phyloP scores from a whole-genome alignment of 2,888 invertebrate genomes.

The Villa cingulata region DNA sequence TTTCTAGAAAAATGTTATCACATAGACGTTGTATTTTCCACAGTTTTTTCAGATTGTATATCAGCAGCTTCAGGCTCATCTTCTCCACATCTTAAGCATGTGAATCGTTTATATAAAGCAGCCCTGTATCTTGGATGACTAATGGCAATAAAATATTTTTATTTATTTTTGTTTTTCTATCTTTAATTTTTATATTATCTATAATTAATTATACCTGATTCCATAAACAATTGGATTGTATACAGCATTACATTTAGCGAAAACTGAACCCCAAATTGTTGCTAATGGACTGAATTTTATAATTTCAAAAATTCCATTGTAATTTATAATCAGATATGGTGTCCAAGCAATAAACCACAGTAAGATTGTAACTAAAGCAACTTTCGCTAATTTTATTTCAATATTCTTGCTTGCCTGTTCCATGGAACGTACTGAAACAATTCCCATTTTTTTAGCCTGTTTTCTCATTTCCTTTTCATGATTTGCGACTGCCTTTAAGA shows the following conservation, averaged over 20 bases:
- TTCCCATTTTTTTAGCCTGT: conserved; percentile 47
- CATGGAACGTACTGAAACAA: conserved; percentile 40
- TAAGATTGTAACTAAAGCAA: conserved; percentile 44
- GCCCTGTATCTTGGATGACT: conserved; percentile 49
- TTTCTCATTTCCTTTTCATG: conserved; percentile 42
- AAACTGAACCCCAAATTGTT: conserved; percentile 42
- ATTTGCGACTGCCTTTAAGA: conserved; percentile 40
- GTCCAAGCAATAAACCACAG: conserved; percentile 46
- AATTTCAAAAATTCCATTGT: conserved; percentile 32
- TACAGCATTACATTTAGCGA: conserved; percentile 46
- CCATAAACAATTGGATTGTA: conserved; percentile 48
- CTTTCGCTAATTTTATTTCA: conserved; percentile 42
- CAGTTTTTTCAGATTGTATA: too few species aligned
- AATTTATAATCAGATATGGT: conserved; percentile 39
- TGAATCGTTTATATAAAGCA: conserved; percentile 46
- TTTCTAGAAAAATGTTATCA: too few species aligned
- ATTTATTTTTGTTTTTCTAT: too few species aligned
- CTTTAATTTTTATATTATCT: too few species aligned
- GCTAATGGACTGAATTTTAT: conserved; percentile 31
- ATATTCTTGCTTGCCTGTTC: conserved; percentile 37
- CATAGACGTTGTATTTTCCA: too few species aligned
- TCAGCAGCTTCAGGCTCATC: conserved; percentile 17
- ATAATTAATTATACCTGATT: conserved; percentile 38
- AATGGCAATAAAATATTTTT: neutral
- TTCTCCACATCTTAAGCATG: conserved; percentile 41